Conservation (phyloP, 2,113 vertebrate genomes). For the Brachionichthys hirsutus region DNA sequence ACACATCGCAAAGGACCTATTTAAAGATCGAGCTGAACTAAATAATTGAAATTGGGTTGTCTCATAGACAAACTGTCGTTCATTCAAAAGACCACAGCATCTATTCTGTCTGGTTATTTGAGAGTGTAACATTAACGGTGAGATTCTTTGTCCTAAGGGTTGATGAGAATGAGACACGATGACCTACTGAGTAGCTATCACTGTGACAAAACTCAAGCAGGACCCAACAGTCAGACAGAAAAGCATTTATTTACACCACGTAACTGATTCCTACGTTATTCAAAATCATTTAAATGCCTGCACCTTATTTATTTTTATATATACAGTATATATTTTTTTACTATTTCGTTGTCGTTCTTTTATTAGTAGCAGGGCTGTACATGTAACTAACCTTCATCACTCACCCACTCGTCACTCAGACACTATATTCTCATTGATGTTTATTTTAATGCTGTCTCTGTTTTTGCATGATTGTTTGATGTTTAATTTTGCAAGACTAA, state of each 20-base stretch:
- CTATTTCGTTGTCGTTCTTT: not conserved
- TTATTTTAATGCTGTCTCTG: too few relatives aligned
- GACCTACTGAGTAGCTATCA: conserved; percentile 45
- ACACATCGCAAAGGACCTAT: conserved; percentile 32
- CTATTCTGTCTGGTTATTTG: conserved; percentile 45
- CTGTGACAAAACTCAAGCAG: conserved; percentile 20
- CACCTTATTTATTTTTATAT: not conserved
- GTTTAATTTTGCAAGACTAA: too few relatives aligned
- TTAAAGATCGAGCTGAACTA: conserved; percentile 59
- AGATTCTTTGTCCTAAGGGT: conserved; percentile 25
- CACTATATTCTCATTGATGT: too few relatives aligned
- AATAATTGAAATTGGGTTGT: too few relatives aligned
- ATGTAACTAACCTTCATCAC: too few relatives aligned
- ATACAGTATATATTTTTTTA: too few relatives aligned
- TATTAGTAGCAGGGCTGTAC: not conserved
- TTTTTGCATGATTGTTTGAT: too few relatives aligned
- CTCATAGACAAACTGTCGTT: conserved; percentile 9
- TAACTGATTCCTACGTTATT: conserved; percentile 12
- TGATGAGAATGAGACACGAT: conserved; percentile 38
- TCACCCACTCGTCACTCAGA: too few relatives aligned
- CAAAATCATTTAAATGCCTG: not conserved
- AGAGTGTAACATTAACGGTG: conserved; percentile 33
- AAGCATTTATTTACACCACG: conserved; percentile 15
- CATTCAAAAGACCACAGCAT: conserved; percentile 36
- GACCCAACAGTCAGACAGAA: conserved; percentile 15